A percentile compares a stretch with the other conserved stretches of the same genome.
Conservation (phyloP, 1,140 invertebrate species). For the Aradophagus sp. region DNA sequence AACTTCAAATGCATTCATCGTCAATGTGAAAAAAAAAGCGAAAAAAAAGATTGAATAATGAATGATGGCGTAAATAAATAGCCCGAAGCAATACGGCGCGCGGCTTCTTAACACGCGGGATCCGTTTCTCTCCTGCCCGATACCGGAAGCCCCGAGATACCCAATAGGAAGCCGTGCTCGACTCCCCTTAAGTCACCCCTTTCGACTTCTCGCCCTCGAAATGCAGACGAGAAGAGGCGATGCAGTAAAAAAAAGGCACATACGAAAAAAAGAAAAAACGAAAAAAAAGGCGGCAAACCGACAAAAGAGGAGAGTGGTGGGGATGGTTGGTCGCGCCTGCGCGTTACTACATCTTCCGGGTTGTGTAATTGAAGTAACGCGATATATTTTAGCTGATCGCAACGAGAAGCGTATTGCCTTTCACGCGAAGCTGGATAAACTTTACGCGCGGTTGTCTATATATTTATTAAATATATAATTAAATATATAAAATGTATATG, state of each 20-base stretch:
- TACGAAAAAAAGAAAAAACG: too few species aligned
- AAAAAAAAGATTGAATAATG: too few species aligned
- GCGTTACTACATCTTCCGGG: constrained; percentile 45
- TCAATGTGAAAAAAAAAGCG: too few species aligned
- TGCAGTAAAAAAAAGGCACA: constrained; percentile 3
- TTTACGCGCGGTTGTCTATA: constrained; percentile 20
- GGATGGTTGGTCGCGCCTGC: not conserved
- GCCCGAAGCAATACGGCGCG: constrained; percentile 4
- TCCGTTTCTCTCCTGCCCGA: constrained; percentile 14
- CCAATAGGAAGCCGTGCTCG: constrained; percentile 46
- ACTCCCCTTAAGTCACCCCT: constrained; percentile 29
- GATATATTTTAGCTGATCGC: constrained; percentile 42
- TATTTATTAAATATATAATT: too few species aligned
- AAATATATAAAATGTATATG: too few species aligned
- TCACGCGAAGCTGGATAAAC: constrained; percentile 24
- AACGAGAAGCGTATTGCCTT: constrained; percentile 41
- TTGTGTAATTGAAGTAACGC: constrained; percentile 49
- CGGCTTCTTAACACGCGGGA: constrained; percentile 26
- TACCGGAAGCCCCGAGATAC: constrained; percentile 49
- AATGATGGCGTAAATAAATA: too few species aligned
- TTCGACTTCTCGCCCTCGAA: constrained; percentile 2
- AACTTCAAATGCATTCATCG: too few species aligned
- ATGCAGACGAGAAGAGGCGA: not conserved
- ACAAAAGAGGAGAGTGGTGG: not conserved
- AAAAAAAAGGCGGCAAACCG: not conserved